phyloP scores from a whole-genome alignment of 2,113 vertebrate genomes.

The Marmota flaviventris region DNA sequence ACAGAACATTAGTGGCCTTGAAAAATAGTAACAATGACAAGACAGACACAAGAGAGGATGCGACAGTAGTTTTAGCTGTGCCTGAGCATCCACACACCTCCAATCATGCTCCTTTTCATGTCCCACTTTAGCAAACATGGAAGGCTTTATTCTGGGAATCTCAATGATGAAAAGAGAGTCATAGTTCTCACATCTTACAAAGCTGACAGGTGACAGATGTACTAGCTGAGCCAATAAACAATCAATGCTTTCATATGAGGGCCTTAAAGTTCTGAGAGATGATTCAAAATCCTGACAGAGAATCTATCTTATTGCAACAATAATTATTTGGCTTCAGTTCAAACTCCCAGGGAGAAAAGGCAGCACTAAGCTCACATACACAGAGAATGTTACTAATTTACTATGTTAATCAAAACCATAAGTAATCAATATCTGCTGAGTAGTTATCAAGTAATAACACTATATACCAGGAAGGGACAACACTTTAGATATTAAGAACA shows the following conservation, averaged over 20 bases:
- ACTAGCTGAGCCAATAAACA: background rate
- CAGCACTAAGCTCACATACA: background rate
- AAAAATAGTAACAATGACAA: background rate
- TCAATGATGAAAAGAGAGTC: slow-evolving; percentile 52
- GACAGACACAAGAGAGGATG: background rate
- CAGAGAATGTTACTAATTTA: background rate
- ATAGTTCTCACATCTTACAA: slow-evolving; percentile 25
- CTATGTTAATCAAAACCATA: background rate
- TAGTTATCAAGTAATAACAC: background rate
- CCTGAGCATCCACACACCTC: background rate
- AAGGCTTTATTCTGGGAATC: background rate
- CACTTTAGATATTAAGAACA: background rate
- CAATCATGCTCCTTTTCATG: slow-evolving; percentile 14
- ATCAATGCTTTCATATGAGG: background rate
- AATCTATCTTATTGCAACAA: background rate
- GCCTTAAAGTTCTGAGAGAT: slow-evolving; percentile 31
- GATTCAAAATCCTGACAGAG: slow-evolving; percentile 13
- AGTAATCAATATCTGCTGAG: background rate
- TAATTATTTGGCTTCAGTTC: background rate
- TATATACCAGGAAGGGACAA: background rate
- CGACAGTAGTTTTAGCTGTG: background rate
- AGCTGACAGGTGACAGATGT: slow-evolving; percentile 52
- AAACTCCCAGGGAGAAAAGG: slow-evolving; percentile 1
- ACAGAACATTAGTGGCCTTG: background rate
- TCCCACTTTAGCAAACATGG: background rate